These are phyloP conservation scores for Stramonita haemastoma DNA, from an alignment of 2,888 invertebrate species.

Conservation along the genomic window DNA sequence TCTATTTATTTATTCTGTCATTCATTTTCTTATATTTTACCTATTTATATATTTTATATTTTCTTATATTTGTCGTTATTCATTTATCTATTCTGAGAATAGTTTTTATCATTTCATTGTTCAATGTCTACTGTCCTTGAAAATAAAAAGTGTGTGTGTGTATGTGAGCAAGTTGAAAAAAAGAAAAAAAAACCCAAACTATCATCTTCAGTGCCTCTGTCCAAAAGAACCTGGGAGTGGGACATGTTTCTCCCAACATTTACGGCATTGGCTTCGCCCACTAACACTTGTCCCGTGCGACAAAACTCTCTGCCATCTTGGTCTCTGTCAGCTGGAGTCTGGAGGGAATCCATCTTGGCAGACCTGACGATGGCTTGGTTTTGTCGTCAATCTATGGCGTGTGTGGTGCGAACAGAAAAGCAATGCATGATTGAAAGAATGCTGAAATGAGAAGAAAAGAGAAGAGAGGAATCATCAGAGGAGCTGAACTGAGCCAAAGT, in stretches of 20 bases:
- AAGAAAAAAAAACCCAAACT: neutral
- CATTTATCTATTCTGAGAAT: neutral
- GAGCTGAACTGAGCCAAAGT: neutral
- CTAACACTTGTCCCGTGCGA: neutral
- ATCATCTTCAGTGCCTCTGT: slow-evolving; percentile 14
- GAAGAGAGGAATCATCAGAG: neutral
- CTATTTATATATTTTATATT: neutral
- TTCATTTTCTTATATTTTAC: neutral
- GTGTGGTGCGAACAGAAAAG: neutral
- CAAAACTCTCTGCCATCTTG: neutral
- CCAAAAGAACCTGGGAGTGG: neutral
- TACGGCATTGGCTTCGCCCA: neutral
- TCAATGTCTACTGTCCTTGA: no score
- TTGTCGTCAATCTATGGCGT: neutral
- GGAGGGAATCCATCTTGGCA: slow-evolving; percentile 22
- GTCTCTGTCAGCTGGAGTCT: slow-evolving; percentile 31
- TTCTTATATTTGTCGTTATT: neutral
- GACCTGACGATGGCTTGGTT: neutral
- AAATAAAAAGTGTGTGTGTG: no score
- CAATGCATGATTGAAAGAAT: neutral
- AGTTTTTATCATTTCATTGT: no score
- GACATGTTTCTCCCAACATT: neutral
- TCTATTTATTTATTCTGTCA: neutral
- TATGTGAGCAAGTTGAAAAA: neutral
- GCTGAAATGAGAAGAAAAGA: neutral